A percentile compares a stretch with the other conserved stretches of the same genome.
phyloP scores from a whole-genome alignment of 2,797 vertebrate species.

The Orestias chungarensis region DNA sequence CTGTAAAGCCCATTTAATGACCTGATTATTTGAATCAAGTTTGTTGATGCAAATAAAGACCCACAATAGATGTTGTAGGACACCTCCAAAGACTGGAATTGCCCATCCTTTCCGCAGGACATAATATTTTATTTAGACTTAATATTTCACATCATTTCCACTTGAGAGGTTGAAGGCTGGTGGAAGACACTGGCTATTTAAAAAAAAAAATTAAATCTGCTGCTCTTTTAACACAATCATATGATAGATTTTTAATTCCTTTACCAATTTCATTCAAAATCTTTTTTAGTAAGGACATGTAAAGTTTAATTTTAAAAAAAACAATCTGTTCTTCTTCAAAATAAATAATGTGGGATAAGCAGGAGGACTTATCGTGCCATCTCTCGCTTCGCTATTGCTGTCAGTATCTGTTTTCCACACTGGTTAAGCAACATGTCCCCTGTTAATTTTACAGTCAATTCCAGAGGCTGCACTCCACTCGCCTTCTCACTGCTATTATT shows the following conservation, averaged over 20 bases:
- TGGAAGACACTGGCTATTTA: neutral
- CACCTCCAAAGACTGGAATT: too few species aligned
- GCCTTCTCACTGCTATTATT: constrained; percentile 50
- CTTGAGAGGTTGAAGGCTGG: neutral
- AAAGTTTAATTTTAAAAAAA: neutral
- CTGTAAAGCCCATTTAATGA: too few species aligned
- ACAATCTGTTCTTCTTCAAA: neutral
- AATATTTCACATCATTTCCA: neutral
- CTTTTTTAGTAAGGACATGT: constrained; percentile 1
- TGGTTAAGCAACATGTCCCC: constrained; percentile 47
- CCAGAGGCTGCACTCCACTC: constrained; percentile 35
- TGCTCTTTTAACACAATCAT: constrained; percentile 37
- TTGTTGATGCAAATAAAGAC: too few species aligned
- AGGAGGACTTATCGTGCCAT: constrained; percentile 37
- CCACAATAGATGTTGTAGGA: too few species aligned
- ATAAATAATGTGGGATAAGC: constrained; percentile 19
- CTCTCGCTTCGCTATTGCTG: constrained; percentile 63
- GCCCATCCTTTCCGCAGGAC: too few species aligned
- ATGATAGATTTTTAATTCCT: constrained; percentile 28
- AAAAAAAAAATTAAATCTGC: neutral
- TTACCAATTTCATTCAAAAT: constrained; percentile 18
- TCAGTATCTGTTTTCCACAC: constrained; percentile 67
- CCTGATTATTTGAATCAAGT: too few species aligned
- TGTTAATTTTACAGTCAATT: constrained; percentile 65
- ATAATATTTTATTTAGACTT: neutral